Conservation (phyloP, 2,888 invertebrate genomes). For the Buathra laborator region DNA sequence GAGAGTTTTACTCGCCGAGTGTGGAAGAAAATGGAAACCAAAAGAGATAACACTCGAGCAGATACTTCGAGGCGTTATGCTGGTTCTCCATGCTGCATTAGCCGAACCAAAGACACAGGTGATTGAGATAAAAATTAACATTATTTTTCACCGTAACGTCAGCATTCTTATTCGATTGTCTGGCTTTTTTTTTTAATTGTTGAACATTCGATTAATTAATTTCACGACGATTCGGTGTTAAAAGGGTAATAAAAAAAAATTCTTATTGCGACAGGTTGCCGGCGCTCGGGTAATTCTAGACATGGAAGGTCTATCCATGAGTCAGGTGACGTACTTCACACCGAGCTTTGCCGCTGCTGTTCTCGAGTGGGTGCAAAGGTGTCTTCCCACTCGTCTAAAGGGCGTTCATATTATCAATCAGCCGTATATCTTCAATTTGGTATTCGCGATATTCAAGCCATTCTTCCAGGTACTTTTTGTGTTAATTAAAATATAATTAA, state of each 20-base stretch:
- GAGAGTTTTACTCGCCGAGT: conserved; percentile 90
- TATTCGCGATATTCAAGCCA: conserved; percentile 95
- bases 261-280: conserved; percentile 85
- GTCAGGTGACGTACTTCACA: conserved; percentile 91
- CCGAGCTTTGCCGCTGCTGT: conserved; percentile 91
- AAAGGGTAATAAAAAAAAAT: background rate
- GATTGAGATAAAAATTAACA: background rate
- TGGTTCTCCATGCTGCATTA: conserved; percentile 91
- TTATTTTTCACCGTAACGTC: background rate
- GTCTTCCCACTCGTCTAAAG: conserved; percentile 93
- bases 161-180: background rate
- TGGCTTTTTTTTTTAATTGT: background rate
- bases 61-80: conserved; percentile 90
- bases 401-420: conserved; percentile 96
- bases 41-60: conserved; percentile 89
- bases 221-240: background rate
- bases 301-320: conserved; percentile 91
- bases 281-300: conserved; percentile 92
- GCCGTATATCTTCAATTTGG: conserved; percentile 94
- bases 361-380: conserved; percentile 92
- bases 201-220: background rate
- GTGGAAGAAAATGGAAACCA: conserved; percentile 92
- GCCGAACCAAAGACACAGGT: conserved; percentile 92
- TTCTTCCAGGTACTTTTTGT: conserved; percentile 87
- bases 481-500: background rate